phyloP scores from a whole-genome alignment of 1,140 invertebrate genomes.

The Drusus annulatus region DNA sequence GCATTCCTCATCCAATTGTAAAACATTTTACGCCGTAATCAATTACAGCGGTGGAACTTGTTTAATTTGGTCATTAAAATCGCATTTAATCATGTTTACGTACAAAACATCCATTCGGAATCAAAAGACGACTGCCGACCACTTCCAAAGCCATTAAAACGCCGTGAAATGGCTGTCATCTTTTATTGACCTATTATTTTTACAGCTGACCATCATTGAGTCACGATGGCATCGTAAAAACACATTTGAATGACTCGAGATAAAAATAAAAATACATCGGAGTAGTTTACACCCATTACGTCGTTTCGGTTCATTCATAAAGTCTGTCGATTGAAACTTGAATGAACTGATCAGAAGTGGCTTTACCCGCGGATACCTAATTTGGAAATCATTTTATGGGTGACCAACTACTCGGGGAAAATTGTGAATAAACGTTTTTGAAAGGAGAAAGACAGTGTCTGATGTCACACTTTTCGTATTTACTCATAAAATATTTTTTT shows the following conservation, averaged over 20 bases:
- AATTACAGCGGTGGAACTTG: not conserved
- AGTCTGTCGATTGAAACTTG: slow-evolving; percentile 8
- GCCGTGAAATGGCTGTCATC: slow-evolving; percentile 30
- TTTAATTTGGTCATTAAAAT: slow-evolving; percentile 33
- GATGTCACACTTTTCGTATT: too few relatives aligned
- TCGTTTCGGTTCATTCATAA: slow-evolving; percentile 39
- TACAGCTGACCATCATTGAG: slow-evolving; percentile 21
- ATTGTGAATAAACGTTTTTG: too few relatives aligned
- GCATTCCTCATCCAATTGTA: slow-evolving; percentile 3
- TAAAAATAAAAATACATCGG: slow-evolving; percentile 36
- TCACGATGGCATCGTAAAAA: slow-evolving; percentile 16
- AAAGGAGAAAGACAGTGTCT: too few relatives aligned
- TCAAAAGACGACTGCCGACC: slow-evolving; percentile 6
- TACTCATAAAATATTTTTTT: too few relatives aligned
- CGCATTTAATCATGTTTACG: slow-evolving; percentile 31
- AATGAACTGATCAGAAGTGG: slow-evolving; percentile 15
- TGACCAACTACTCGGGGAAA: too few relatives aligned
- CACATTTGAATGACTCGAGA: slow-evolving; percentile 29
- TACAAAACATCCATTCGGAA: slow-evolving; percentile 15
- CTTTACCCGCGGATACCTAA: not conserved
- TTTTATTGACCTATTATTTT: slow-evolving; percentile 41
- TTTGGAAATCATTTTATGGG: too few relatives aligned
- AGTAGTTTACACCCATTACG: slow-evolving; percentile 1
- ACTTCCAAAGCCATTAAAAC: slow-evolving; percentile 1
- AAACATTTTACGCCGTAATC: slow-evolving; percentile 7